Evolutionary conservation across 2,888 invertebrate genomes (phyloP).

Genomic region (Leucoptera coffeella): DNA sequence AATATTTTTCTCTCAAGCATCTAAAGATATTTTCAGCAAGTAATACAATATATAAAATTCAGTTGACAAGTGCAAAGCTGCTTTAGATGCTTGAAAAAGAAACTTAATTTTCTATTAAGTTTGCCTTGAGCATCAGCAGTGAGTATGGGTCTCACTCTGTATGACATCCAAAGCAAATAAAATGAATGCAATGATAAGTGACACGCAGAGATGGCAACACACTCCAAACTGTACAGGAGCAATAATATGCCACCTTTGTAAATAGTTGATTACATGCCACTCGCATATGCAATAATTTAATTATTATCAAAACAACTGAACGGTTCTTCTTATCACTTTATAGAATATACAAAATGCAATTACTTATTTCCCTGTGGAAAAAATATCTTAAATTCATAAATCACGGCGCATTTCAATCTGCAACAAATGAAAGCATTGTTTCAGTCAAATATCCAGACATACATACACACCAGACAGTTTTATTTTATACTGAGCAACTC

Average conservation of each 20-base stretch:
- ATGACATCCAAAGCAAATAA: slow-evolving; percentile 38
- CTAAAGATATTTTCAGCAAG: no score
- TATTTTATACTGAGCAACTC: no score
- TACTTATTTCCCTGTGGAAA: slow-evolving; percentile 56
- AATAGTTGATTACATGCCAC: no score
- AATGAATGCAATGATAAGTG: slow-evolving; percentile 39
- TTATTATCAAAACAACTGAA: slow-evolving; percentile 51
- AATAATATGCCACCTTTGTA: no score
- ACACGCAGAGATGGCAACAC: no score
- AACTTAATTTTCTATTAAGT: slow-evolving; percentile 47
- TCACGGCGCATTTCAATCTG: slow-evolving; percentile 53
- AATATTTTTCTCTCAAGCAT: slow-evolving; percentile 43
- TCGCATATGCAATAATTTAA: slow-evolving; percentile 43
- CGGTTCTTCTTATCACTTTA: slow-evolving; percentile 54
- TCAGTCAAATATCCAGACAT: no score
- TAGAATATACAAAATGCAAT: slow-evolving; percentile 57
- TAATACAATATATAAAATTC: no score
- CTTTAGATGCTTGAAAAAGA: slow-evolving; percentile 46
- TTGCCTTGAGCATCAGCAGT: slow-evolving; percentile 43
- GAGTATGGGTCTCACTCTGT: slow-evolving; percentile 25
- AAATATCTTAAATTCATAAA: slow-evolving; percentile 54
- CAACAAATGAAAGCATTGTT: slow-evolving; percentile 24
- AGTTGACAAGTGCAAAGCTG: no score
- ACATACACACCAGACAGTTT: no score
- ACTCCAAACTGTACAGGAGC: no score